A percentile compares a stretch with the other conserved stretches of the same genome.
Evolutionary conservation across 1,140 invertebrate species (phyloP).

Genomic region (Dinoponera quadriceps): DNA sequence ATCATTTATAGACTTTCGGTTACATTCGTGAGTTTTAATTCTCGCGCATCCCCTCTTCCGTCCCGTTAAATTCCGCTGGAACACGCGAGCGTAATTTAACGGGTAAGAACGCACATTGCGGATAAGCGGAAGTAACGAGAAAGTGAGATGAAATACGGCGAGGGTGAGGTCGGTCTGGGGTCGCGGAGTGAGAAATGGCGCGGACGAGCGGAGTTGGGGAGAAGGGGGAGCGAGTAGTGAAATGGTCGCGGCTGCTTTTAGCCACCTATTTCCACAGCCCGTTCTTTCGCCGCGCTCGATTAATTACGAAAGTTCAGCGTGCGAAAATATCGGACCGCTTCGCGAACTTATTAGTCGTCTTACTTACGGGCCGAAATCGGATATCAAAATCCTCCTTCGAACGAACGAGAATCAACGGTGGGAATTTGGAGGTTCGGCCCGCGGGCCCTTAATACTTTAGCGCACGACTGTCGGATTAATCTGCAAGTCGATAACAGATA

Average conservation of each 20-base stretch:
- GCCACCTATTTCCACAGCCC: conserved; percentile 25
- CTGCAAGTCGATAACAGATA: neutral
- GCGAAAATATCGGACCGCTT: conserved; percentile 42
- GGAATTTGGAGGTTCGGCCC: neutral
- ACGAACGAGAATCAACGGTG: neutral
- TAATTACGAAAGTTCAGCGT: conserved; percentile 55
- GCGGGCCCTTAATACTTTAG: conserved; percentile 11
- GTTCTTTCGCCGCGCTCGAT: conserved; percentile 57
- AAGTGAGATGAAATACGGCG: conserved; percentile 52
- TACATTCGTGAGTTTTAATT: neutral
- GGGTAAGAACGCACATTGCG: conserved; percentile 41
- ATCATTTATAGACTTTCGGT: neutral
- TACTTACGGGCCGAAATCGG: conserved; percentile 33
- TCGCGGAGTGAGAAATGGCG: conserved; percentile 37
- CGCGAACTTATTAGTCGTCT: conserved; percentile 36
- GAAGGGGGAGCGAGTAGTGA: neutral
- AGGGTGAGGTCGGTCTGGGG: conserved; percentile 23
- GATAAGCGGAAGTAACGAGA: conserved; percentile 48
- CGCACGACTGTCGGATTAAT: neutral
- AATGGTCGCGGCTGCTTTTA: conserved; percentile 52
- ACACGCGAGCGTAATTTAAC: conserved; percentile 40
- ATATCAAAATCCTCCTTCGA: conserved; percentile 27
- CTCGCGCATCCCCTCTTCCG: neutral
- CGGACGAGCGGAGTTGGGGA: conserved; percentile 2
- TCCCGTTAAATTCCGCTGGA: conserved; percentile 17